Evolutionary conservation across 2,113 vertebrate species (phyloP).

Genomic region (Laterallus jamaicensis): DNA sequence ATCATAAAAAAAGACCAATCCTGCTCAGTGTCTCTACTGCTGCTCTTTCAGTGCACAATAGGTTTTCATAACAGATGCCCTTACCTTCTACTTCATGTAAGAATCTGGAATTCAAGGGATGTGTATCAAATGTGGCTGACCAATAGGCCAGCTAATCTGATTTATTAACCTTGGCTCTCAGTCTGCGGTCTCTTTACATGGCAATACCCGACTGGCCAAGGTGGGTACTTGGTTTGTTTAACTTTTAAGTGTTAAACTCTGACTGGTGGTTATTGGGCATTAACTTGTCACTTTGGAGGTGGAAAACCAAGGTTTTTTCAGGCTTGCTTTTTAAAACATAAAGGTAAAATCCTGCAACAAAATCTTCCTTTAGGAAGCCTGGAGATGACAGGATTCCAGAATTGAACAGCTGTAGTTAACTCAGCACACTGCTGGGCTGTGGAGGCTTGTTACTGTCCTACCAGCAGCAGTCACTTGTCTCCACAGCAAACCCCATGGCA

Average conservation of each 20-base stretch:
- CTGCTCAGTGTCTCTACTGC: background rate
- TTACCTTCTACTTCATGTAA: background rate
- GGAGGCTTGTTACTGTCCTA: background rate
- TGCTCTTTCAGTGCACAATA: background rate
- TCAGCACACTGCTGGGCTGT: background rate
- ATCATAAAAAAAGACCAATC: background rate
- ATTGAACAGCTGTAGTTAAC: background rate
- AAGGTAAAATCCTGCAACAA: background rate
- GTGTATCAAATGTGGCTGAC: background rate
- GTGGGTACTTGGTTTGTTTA: background rate
- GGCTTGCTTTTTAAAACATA: background rate
- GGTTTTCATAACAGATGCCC: background rate
- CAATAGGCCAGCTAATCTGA: background rate
- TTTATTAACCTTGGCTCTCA: background rate
- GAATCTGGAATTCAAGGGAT: no score
- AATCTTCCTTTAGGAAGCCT: background rate
- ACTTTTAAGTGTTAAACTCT: background rate
- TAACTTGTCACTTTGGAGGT: background rate
- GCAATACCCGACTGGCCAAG: background rate
- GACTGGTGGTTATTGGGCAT: background rate
- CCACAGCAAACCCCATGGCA: background rate
- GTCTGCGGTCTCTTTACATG: background rate
- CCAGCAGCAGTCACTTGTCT: background rate
- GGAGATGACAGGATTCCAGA: background rate
- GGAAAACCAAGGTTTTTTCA: background rate